Base-by-base conservation (phyloP, 1,140 invertebrate genomes). In the Acromyrmex echinatior region DNA sequence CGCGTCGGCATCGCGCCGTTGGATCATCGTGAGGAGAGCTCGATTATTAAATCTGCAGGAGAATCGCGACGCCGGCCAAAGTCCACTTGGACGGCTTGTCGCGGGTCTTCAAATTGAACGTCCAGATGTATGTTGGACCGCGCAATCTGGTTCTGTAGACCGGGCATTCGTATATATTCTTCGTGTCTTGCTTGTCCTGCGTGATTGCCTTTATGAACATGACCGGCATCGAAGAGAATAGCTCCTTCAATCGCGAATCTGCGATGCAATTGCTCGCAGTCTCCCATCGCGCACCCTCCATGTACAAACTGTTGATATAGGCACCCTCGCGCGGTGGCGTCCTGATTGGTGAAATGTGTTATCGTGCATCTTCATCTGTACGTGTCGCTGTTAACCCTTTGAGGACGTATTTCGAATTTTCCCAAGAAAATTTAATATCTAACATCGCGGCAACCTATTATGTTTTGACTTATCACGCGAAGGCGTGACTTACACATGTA, bases 241-340 rank as follows among this genome's bases (percentile, higher is more conserved):
- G 96, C 93, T 99, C 98, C 96, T 99, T 99, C 65, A 98, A 96
- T 87, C 97, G 96, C 0, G 98, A 98, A 90, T 99, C 98, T 4
- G 96, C 96, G 60, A 99, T 98, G 86, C 97, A 96, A 62, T 98
- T 97, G 12, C 96, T 95, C 86, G 96, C 96, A 0, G 96, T 97
- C 93, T 99, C 98, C 98, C 98, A 99, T 62, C 98, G 96, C 5
- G 98, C 98, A 25, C 98, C 99, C 96, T 99, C 99, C 98, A 99
- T 98, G 95, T 97, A 99, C 76, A 99, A 95, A 1, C 98, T 98
- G 94, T 98, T 97, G 21, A 99, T 97, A 94, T 98, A 98, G 3
- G 98, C 98, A 51, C 99, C 99, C 95, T 99, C 99, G 56, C 98
- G 96, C 0, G 99, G 98, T 3, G 98, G 96, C 1, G 97, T 95